Conservation (phyloP, 1,140 invertebrate species). For the Drosophila watanabei region DNA sequence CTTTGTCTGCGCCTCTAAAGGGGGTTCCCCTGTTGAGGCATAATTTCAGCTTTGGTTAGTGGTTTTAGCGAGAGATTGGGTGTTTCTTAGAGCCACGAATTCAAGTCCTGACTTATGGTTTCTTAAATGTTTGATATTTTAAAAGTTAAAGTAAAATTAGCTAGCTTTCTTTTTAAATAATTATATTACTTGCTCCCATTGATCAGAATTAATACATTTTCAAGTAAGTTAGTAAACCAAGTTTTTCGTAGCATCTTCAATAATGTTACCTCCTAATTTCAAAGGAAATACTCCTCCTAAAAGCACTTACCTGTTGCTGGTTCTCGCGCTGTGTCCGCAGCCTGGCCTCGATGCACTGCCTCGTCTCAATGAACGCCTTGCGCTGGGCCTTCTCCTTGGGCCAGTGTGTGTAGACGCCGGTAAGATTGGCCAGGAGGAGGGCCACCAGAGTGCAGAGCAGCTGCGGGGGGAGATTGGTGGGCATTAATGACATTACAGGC, state of each 20-base stretch:
- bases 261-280: not conserved
- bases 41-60: not conserved
- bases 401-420: constrained; percentile 96
- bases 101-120: not conserved
- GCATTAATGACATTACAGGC: constrained; percentile 62
- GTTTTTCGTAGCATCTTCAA: not conserved
- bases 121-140: not conserved
- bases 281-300: not conserved
- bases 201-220: not conserved
- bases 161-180: not conserved
- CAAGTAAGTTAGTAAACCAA: not conserved
- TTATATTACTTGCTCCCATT: not conserved
- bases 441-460: constrained; percentile 90
- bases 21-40: not conserved
- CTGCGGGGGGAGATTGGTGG: constrained; percentile 85
- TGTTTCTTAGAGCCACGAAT: not conserved
- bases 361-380: constrained; percentile 97
- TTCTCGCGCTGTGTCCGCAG: constrained; percentile 97
- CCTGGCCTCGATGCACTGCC: constrained; percentile 96
- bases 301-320: constrained; percentile 94
- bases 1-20: constrained; percentile 10
- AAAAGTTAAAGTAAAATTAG: not conserved
- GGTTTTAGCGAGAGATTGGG: not conserved
- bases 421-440: constrained; percentile 92
- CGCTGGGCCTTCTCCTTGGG: constrained; percentile 96